Base-by-base conservation (phyloP, 1,140 invertebrate genomes). In the Drosophila ficusphila region DNA sequence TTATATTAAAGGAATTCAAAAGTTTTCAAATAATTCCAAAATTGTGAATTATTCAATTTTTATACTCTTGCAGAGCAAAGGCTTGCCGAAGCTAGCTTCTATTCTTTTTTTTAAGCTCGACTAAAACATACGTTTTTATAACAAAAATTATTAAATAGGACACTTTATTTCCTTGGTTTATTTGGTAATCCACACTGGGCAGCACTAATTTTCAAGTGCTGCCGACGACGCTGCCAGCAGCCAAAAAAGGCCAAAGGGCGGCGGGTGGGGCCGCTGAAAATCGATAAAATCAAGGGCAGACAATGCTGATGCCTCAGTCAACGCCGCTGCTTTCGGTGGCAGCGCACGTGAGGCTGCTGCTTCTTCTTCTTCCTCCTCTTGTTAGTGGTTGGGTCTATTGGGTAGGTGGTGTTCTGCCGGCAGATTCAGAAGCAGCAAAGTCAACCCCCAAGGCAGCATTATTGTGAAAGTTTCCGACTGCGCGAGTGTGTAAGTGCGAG, bases 261-360 rank as follows among this genome's bases (percentile, higher is more conserved):
- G 12, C 64, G 54, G 51, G 69, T 25, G 51, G 44, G 61, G 76
- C 69, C 73, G 67, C 56, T 61, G 53, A 77, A 86, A 86, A 86
- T 86, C 81, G 77, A 86, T 86, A 86, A 82, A 86, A 86, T 86
- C 81, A 86, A 86, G 81, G 81, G 81, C 81, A 86, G 81, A 86
- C 81, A 88, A 86, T 86, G 76, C 76, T 67, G 62, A 51, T 42
- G 68, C 60, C 78, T 72, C 60, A 42, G 58, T 29, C 33, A 44
- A 33, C 42, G 39, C 34, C 49, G 49, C 57, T 47, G 42, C 42
- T 23, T 11, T 14, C 9, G 39, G 3, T 25, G 49, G 57, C 68
- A 36, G 56, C 62, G 82, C 81, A 86, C 81, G 81, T 86, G 81
- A 86, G 77, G 72, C 81, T 44, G 42, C 58, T 12, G 36, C 39